phyloP scores from a whole-genome alignment of 2,888 invertebrate genomes.

The Acrobasis consociella region DNA sequence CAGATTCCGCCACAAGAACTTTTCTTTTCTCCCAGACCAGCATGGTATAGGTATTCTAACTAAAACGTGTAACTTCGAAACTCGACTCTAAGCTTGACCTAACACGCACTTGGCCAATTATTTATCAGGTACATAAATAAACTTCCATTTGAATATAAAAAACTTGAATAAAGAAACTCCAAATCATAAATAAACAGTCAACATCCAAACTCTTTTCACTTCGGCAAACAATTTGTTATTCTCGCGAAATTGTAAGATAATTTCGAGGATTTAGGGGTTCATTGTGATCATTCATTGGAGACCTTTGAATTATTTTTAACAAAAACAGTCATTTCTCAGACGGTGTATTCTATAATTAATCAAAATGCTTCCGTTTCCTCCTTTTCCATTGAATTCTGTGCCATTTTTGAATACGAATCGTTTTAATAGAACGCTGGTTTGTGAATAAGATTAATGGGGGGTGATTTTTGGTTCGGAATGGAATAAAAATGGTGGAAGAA shows the following conservation, averaged over 20 bases:
- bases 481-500: constrained; percentile 35
- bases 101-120: too few species aligned
- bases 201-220: constrained; percentile 12
- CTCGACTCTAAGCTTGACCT: too few species aligned
- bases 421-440: constrained; percentile 57
- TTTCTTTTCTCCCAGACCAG: too few species aligned
- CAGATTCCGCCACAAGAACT: too few species aligned
- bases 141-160: not conserved
- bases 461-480: constrained; percentile 44
- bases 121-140: too few species aligned
- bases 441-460: constrained; percentile 45
- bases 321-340: constrained; percentile 50
- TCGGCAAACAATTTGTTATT: constrained; percentile 15
- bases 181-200: not conserved
- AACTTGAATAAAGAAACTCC: not conserved
- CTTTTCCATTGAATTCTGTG: constrained; percentile 59
- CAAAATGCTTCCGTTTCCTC: constrained; percentile 49
- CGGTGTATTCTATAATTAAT: constrained; percentile 54
- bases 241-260: constrained; percentile 7
- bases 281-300: constrained; percentile 15
- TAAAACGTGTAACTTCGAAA: too few species aligned
- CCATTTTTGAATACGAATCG: constrained; percentile 63
- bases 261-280: constrained; percentile 17
- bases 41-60: too few species aligned
- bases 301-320: constrained; percentile 43